Base-by-base conservation (phyloP, 1,140 invertebrate species). In the Lerema accius region DNA sequence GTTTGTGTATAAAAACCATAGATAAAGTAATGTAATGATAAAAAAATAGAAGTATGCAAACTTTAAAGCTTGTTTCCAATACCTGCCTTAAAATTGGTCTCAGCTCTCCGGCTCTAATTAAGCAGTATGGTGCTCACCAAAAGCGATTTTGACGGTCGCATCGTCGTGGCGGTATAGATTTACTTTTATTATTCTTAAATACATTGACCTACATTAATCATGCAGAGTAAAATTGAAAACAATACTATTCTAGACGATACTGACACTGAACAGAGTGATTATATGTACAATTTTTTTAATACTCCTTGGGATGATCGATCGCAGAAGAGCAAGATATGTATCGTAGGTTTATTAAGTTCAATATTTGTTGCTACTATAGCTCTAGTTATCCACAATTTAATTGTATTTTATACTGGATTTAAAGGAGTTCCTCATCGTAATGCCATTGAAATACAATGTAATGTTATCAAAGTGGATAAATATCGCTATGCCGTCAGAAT, bases 241-340 rank as follows among this genome's bases (percentile, higher is more conserved):
- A 80, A 83, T 61, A 81, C 75, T 69, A 62, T 72, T 40, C 28
- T 65, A 59, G 68, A 73, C n/a, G 48, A 65, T 13, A 42, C 46
- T 6, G 59, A 76, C 13, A 26, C 17, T 0, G 67, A 78, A 53
- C 66, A 77, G 13, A 60, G 72, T 28, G 67, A 78, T 43, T 87
- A 75, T 48, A 65, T 64, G 45, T 82, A 71, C 62, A 82, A 84
- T 73, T 88, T 90, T 64, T 73, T 88, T 10, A 75, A 78, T 19
- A 70, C 40, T 19, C 86, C 86, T 13, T 90, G 86, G 86, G 86
- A 87, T 53, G 79, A 87, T 62, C 73, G 86, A 42, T 69, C 81
- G 4, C 63, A 65, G 7, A 80, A 45, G 37, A 88, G 85, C 55
- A 90, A 87, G 80, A 53, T 82, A 39, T 65, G 75, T 7, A 76